Percentiles rank a stretch among this genome's conserved stretches.
phyloP scores from a whole-genome alignment of 2,888 invertebrate species.

The Anticlea derivata region DNA sequence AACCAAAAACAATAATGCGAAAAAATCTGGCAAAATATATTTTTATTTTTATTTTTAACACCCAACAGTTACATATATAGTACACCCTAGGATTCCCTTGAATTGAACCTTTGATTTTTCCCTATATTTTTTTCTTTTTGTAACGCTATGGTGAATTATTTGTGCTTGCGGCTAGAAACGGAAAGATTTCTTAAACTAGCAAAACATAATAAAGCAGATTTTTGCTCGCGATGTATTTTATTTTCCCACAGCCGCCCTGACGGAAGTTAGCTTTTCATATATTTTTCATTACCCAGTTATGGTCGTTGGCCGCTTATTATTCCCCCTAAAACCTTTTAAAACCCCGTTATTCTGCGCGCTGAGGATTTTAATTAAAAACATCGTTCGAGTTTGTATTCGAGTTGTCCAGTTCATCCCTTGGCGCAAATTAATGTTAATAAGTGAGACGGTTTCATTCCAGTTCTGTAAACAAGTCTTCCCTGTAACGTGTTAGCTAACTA shows the following conservation, averaged over 20 bases:
- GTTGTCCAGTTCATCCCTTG: slow-evolving; percentile 31
- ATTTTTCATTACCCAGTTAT: slow-evolving; percentile 25
- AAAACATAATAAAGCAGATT: too few species aligned
- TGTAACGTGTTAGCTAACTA: slow-evolving; percentile 14
- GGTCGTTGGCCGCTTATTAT: slow-evolving; percentile 17
- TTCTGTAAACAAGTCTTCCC: slow-evolving; percentile 27
- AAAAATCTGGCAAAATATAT: too few species aligned
- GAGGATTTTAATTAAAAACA: slow-evolving; percentile 39
- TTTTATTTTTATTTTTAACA: too few species aligned
- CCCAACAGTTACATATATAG: too few species aligned
- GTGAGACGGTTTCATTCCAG: slow-evolving; percentile 29
- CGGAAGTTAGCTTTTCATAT: slow-evolving; percentile 11
- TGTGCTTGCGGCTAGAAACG: too few species aligned
- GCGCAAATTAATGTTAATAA: slow-evolving; percentile 37
- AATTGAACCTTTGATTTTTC: too few species aligned
- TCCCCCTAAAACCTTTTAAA: slow-evolving; percentile 32
- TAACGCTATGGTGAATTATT: too few species aligned
- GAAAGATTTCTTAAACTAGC: too few species aligned
- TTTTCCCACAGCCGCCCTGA: neutral
- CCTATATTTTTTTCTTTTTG: too few species aligned
- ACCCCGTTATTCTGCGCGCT: slow-evolving; percentile 28
- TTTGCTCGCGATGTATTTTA: neutral
- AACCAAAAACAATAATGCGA: too few species aligned
- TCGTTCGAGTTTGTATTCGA: slow-evolving; percentile 29
- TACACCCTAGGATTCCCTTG: too few species aligned